Percentiles rank a stretch among this genome's conserved stretches.
Evolutionary conservation across 1,140 invertebrate species (phyloP).

Genomic region (Lepidurus arcticus): DNA sequence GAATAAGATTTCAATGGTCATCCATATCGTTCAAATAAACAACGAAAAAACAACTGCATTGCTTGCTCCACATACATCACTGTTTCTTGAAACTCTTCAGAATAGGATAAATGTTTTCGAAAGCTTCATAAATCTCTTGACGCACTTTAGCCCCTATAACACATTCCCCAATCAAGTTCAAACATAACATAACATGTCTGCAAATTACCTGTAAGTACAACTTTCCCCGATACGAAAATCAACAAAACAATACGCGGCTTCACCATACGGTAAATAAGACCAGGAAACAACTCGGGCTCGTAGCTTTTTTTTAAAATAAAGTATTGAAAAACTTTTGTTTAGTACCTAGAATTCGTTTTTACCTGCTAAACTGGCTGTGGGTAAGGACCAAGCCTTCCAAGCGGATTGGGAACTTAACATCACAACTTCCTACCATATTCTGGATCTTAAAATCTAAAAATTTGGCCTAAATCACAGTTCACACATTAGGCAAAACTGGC

Average conservation of each 20-base stretch:
- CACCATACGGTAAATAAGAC: constrained; percentile 98
- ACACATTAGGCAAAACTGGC: constrained; percentile 23
- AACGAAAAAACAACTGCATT: constrained; percentile 17
- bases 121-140: constrained; percentile 98
- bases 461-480: constrained; percentile 70
- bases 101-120: constrained; percentile 99
- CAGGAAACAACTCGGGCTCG: constrained; percentile 92
- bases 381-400: constrained; percentile 94
- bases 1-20: neutral
- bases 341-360: constrained; percentile 35
- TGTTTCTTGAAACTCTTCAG: constrained; percentile 97
- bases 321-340: neutral
- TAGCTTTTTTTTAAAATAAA: constrained; percentile 49
- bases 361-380: constrained; percentile 95
- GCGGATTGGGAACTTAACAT: constrained; percentile 98
- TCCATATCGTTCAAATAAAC: constrained; percentile 4
- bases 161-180: constrained; percentile 34
- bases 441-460: constrained; percentile 99
- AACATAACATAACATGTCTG: neutral
- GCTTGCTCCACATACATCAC: constrained; percentile 44
- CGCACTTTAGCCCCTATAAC: constrained; percentile 90
- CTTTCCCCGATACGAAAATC: constrained; percentile 99
- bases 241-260: constrained; percentile 96
- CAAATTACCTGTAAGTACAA: constrained; percentile 79
- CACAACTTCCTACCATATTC: constrained; percentile 99